phyloP scores from a whole-genome alignment of 1,140 invertebrate species.

The Palaemon carinicauda region DNA sequence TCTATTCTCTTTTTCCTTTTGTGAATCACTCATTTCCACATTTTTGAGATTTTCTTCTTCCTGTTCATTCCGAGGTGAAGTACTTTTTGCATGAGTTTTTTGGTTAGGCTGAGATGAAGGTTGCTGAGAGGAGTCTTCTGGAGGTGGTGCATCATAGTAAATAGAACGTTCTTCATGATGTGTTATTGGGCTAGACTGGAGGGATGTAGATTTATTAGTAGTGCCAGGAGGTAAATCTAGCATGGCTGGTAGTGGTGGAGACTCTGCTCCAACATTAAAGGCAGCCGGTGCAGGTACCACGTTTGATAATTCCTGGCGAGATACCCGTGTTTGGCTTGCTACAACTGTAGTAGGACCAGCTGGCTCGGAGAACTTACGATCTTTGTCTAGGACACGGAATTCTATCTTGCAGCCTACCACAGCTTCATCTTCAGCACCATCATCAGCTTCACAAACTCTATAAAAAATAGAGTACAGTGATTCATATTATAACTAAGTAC shows the following conservation, averaged over 20 bases:
- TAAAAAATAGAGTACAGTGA: slow-evolving; percentile 12
- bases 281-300: slow-evolving; percentile 58
- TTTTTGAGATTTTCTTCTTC: slow-evolving; percentile 56
- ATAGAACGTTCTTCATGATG: slow-evolving; percentile 59
- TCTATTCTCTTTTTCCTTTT: slow-evolving; percentile 31
- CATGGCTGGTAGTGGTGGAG: slow-evolving; percentile 35
- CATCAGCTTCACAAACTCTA: slow-evolving; percentile 54
- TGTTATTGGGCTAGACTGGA: slow-evolving; percentile 52
- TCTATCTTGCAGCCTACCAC: slow-evolving; percentile 59
- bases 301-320: slow-evolving; percentile 49
- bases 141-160: slow-evolving; percentile 60
- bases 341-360: slow-evolving; percentile 54
- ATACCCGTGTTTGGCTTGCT: slow-evolving; percentile 55
- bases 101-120: slow-evolving; percentile 20
- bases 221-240: slow-evolving; percentile 45
- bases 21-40: slow-evolving; percentile 45
- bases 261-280: slow-evolving; percentile 42
- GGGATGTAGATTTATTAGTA: slow-evolving; percentile 45
- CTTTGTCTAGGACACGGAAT: slow-evolving; percentile 58
- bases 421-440: slow-evolving; percentile 49
- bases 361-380: slow-evolving; percentile 55
- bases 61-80: slow-evolving; percentile 52
- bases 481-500: too few species aligned
- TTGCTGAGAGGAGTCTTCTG: slow-evolving; percentile 47
- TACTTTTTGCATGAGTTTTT: slow-evolving; percentile 31